Base-by-base conservation (phyloP, 2,113 vertebrate species). In the Meriones unguiculatus region DNA sequence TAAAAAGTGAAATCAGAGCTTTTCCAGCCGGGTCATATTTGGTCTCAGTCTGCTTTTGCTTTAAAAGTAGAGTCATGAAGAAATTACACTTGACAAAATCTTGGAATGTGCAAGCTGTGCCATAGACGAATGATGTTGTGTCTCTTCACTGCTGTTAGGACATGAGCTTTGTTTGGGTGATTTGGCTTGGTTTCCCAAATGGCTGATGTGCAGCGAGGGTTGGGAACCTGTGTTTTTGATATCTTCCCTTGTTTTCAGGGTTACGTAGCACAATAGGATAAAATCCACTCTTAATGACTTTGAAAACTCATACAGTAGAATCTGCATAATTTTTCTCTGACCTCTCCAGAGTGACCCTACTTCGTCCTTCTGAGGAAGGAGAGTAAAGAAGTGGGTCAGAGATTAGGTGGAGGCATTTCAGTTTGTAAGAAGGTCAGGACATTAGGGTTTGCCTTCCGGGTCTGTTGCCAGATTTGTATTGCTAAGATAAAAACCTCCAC, bases 261-360 rank as follows among this genome's bases (percentile, higher is more conserved):
- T 75, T 67, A 25, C 65, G 15, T 73, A 70, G 18, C 17, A 87
- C 38, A 32, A 69, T 12, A 87, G 75, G 41, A 32, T 76, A 77
- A 77, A 18, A 54, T 94, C 50, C 94, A 46, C 38, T 41, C 89
- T 94, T 64, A 64, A 95, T 95, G 32, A 28, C 41, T 84, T 93
- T 95, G 62, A 41, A 76, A 91, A 89, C 46, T 84, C 87, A 87
- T 18, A 9, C 59, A 28, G 84, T 20, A 89, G 50, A 41, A 89
- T 75, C 59, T 88, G 4, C 86, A 15, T 59, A 80, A 38, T 95
- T 94, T 77, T 32, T 80, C 38, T 89, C 12, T 80, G 14, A 7
- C 65, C 17, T 46, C 17, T 9, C n/a, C 13, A 24, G 69, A 15
- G 54, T 46, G 22, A 65, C 59, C 7, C n/a, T 52, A 30, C 38